Conservation (phyloP, 2,888 invertebrate genomes). For the Tetranychus truncatus region DNA sequence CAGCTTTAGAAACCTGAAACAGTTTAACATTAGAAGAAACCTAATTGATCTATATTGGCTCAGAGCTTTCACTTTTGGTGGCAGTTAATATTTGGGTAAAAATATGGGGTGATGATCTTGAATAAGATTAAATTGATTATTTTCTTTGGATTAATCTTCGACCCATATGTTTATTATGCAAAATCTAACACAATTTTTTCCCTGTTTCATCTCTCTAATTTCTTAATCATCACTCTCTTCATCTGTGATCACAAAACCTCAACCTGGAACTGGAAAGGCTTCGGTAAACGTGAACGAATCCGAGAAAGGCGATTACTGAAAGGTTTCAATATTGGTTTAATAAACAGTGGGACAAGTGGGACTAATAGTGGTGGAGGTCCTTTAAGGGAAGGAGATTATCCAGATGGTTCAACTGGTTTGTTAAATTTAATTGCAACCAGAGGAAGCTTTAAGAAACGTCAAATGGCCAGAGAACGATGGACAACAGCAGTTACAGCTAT, state of each 20-base stretch:
- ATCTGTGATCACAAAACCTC: not conserved
- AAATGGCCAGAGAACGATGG: constrained; percentile 12
- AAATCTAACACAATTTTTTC: not conserved
- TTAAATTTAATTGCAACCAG: not conserved
- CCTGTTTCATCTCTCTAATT: not conserved
- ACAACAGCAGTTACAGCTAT: constrained; percentile 21
- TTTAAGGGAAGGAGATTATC: constrained; percentile 31
- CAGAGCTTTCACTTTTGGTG: not conserved
- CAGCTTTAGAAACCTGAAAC: too few relatives aligned
- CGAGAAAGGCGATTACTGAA: constrained; percentile 76
- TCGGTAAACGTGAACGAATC: constrained; percentile 52
- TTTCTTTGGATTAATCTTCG: not conserved
- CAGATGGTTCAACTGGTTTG: constrained; percentile 12
- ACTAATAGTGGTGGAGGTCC: not conserved
- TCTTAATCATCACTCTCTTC: not conserved
- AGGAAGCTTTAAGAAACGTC: not conserved
- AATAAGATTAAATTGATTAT: not conserved
- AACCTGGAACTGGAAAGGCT: constrained; percentile 30
- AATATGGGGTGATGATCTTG: not conserved
- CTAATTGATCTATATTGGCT: not conserved
- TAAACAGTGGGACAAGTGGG: constrained; percentile 37
- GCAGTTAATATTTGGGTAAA: not conserved
- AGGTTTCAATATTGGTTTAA: constrained; percentile 65
- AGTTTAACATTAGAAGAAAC: not conserved
- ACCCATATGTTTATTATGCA: not conserved